These are phyloP conservation scores for Zaprionus lineosus DNA, from an alignment of 2,888 invertebrate species.

Conservation along the genomic window DNA sequence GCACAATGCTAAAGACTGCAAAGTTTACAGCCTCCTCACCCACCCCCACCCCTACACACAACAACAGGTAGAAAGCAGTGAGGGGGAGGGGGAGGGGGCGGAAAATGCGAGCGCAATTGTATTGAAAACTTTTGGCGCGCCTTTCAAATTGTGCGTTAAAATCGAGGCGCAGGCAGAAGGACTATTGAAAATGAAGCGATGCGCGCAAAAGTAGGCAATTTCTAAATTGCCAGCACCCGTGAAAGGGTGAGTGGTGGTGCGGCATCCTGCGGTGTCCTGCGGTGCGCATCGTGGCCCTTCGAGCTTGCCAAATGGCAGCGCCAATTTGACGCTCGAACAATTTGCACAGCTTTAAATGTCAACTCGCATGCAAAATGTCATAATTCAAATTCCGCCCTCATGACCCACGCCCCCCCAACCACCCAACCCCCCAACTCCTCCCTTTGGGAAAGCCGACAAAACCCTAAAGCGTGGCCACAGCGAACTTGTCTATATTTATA, in stretches of 20 bases:
- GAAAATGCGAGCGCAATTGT: conserved; percentile 42
- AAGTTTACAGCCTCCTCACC: conserved; percentile 21
- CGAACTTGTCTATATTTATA: conserved; percentile 6
- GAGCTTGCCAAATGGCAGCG: conserved; percentile 53
- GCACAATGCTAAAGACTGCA: conserved; percentile 40
- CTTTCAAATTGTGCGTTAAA: conserved; percentile 72
- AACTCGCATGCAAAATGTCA: conserved; percentile 75
- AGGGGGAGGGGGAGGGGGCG: background rate
- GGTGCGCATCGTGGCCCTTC: conserved; percentile 12
- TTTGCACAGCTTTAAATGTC: conserved; percentile 78
- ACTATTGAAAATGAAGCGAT: conserved; percentile 71
- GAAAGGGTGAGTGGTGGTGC: background rate
- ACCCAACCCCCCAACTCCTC: background rate
- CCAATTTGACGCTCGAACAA: conserved; percentile 77
- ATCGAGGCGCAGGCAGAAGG: conserved; percentile 59
- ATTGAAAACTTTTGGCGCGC: conserved; percentile 56
- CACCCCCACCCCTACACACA: no score
- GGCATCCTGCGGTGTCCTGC: no score
- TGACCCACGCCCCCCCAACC: background rate
- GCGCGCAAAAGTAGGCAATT: conserved; percentile 71
- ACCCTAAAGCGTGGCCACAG: conserved; percentile 39
- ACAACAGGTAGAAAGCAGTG: background rate
- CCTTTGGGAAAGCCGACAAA: conserved; percentile 4
- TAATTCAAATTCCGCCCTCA: conserved; percentile 57
- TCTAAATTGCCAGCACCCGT: conserved; percentile 1